Base-by-base conservation (phyloP, 2,888 invertebrate species). In the Leptinotarsa haldemani region DNA sequence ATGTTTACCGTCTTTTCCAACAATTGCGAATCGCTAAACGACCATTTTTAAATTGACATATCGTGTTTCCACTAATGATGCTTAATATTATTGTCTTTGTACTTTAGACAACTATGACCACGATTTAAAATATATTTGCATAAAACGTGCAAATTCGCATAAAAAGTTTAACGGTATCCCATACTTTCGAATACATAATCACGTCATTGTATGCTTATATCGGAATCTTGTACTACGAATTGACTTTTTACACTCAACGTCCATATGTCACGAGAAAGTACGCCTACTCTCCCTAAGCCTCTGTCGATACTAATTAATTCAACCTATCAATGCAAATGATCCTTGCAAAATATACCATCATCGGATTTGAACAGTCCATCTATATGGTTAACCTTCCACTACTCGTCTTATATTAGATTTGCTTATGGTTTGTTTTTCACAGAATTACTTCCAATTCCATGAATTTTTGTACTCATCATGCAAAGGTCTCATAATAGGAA, bases 141-240 rank as follows among this genome's bases (percentile, higher is more conserved):
- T 61, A 77, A 78, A 80, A 78, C 80, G 79, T 80, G 84, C 82
- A 80, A 83, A 84, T 84, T 83, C 82, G 81, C 80, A 79, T 79
- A 80, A 83, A 84, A 84, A 84, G 74, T 73, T 69, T 84, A 85
- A 84, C 85, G 84, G 84, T 61, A 61, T 61, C 61, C 40, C 40
- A 61, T 61, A 61, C 61, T 81, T 76, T 81, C 81, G 80, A 84
- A 85, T 84, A 84, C 84, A 84, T 82, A 80, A 84, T 81, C 80
- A 82, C 81, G 82, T 84, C 84, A 85, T 85, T 85, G 85, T 85
- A 85, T 84, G 84, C 85, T 84, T 84, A 85, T 84, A 83, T 79
- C 78, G 82, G 81, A 81, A 82, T 82, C 80, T 80, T 74, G 80
- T 80, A 61, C 40, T 61, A 78, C 77, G 75, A 80, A 74, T 78